Conservation (phyloP, 2,113 vertebrate genomes). For the Chaetura pelagica region DNA sequence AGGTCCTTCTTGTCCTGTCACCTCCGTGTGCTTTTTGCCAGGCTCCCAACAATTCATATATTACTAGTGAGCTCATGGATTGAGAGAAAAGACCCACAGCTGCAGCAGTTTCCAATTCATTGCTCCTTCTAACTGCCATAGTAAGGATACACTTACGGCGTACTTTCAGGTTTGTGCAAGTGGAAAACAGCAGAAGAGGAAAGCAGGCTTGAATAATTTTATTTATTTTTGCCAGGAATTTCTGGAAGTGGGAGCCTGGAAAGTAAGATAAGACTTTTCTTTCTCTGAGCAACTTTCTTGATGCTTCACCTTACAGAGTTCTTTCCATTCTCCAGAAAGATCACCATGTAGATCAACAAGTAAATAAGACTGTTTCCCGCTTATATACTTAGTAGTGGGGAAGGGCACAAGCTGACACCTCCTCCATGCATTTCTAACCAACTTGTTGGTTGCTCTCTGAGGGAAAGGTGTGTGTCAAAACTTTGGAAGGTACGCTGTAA, state of each 20-base stretch:
- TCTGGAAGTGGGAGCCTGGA: neutral
- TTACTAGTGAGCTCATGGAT: neutral
- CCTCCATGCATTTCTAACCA: neutral
- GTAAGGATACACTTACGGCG: fast-evolving
- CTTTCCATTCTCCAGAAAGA: neutral
- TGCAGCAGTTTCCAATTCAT: neutral
- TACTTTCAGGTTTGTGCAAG: neutral
- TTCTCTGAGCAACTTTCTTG: neutral
- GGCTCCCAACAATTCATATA: neutral
- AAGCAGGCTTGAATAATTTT: neutral
- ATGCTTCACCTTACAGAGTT: neutral
- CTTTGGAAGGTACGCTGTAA: neutral
- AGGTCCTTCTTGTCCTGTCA: neutral
- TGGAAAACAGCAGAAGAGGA: neutral
- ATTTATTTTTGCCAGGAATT: neutral
- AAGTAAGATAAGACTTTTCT: neutral
- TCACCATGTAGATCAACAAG: neutral
- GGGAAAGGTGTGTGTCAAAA: neutral
- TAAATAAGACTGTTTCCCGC: neutral
- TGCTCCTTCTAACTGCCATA: neutral
- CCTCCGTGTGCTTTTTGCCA: neutral
- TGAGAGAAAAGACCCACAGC: neutral
- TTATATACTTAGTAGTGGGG: neutral
- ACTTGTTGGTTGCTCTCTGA: neutral
- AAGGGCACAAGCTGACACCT: neutral